phyloP scores from a whole-genome alignment of 2,797 vertebrate genomes.

The Chrysolophus pictus region DNA sequence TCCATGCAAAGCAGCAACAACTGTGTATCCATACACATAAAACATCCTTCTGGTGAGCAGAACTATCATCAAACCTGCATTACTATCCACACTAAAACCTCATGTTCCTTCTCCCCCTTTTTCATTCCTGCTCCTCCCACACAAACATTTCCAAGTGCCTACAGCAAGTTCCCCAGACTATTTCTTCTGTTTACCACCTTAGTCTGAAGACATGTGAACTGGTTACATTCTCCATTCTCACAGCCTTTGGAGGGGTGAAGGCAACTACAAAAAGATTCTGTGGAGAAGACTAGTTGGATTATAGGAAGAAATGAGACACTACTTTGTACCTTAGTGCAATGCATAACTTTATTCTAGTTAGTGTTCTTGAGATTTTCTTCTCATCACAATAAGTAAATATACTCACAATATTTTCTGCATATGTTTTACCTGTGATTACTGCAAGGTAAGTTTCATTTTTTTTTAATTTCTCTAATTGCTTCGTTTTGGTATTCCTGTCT shows the following conservation, averaged over 20 bases:
- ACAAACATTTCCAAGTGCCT: not conserved
- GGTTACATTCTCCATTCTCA: not conserved
- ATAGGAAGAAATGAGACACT: not conserved
- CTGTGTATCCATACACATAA: not conserved
- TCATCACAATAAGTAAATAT: not conserved
- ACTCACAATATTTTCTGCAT: not conserved
- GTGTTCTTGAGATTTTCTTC: not conserved
- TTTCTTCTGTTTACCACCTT: not conserved
- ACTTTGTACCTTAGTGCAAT: not conserved
- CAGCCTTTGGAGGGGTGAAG: not conserved
- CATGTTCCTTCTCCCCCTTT: not conserved
- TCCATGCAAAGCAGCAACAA: not conserved
- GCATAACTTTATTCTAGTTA: not conserved
- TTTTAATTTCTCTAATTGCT: not conserved
- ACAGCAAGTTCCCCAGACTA: not conserved
- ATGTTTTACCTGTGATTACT: not conserved
- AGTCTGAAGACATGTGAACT: not conserved
- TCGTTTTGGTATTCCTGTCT: not conserved
- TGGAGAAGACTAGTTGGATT: not conserved
- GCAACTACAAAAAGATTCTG: not conserved
- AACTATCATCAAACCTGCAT: not conserved
- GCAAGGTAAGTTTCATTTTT: not conserved
- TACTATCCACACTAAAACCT: not conserved
- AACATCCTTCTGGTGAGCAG: not conserved
- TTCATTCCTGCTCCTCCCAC: not conserved